Evolutionary conservation across 2,113 vertebrate species (phyloP).

Genomic region (Ammodytes marinus): DNA sequence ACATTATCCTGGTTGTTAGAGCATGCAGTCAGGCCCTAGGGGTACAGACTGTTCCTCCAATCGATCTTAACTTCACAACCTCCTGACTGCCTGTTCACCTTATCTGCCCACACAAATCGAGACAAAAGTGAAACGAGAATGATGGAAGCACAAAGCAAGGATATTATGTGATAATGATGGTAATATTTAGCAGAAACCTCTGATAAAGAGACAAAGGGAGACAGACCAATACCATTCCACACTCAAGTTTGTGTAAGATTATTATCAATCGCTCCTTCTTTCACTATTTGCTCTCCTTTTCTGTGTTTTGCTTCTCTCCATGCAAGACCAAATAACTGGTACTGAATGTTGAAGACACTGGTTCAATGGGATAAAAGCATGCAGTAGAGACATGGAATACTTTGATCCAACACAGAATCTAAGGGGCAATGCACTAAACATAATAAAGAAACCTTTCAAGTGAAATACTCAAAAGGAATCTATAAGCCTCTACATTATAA

Average conservation of each 20-base stretch:
- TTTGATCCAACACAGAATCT: not conserved
- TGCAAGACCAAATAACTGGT: not conserved
- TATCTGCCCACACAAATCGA: conserved; percentile 12
- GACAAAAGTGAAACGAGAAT: not conserved
- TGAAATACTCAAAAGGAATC: not conserved
- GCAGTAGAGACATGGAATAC: not conserved
- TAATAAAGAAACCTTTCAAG: not conserved
- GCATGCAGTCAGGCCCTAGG: conserved; percentile 12
- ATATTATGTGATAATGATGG: not conserved
- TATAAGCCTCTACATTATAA: not conserved
- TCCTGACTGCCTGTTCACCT: conserved; percentile 27
- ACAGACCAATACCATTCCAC: not conserved
- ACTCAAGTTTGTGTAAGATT: not conserved
- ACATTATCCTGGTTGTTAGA: conserved; percentile 24
- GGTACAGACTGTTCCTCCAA: conserved; percentile 5
- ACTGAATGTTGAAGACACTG: not conserved
- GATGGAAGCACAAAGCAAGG: conserved; percentile 8
- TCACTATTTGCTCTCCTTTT: not conserved
- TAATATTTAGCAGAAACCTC: not conserved
- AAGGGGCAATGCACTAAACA: not conserved
- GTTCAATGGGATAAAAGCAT: not conserved
- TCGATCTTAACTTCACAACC: conserved; percentile 28
- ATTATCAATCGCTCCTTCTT: not conserved
- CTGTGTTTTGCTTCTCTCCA: not conserved
- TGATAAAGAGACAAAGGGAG: not conserved